Evolutionary conservation across 2,888 invertebrate genomes (phyloP).

Genomic region (Ennomos fuscantarius): DNA sequence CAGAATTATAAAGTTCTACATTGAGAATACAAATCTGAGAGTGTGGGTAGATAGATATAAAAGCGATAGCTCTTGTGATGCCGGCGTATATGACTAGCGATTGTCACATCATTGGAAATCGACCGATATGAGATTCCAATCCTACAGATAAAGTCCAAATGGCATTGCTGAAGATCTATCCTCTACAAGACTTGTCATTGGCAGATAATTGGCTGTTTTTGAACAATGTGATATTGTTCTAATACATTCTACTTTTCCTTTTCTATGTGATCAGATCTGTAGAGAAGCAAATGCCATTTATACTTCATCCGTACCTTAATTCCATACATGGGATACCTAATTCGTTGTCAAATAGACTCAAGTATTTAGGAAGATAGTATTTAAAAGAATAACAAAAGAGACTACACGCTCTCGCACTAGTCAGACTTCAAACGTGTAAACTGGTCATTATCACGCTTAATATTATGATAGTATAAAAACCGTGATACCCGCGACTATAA

Average conservation of each 20-base stretch:
- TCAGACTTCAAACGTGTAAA: constrained; percentile 60
- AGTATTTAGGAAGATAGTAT: constrained; percentile 45
- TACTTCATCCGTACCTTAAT: constrained; percentile 48
- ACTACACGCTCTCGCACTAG: constrained; percentile 58
- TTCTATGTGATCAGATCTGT: no score
- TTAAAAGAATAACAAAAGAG: constrained; percentile 44
- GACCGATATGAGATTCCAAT: constrained; percentile 61
- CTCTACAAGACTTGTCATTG: no score
- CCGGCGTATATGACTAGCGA: constrained; percentile 77
- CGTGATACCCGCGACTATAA: constrained; percentile 47
- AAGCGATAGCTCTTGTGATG: constrained; percentile 63
- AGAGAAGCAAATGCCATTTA: constrained; percentile 38
- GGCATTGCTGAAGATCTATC: not conserved
- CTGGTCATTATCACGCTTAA: constrained; percentile 34
- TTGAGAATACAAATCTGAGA: constrained; percentile 20
- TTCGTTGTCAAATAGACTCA: constrained; percentile 71
- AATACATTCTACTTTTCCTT: no score
- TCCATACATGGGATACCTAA: constrained; percentile 55
- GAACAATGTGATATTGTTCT: no score
- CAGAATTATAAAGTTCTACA: constrained; percentile 1
- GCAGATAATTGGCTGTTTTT: no score
- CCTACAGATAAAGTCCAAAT: constrained; percentile 54
- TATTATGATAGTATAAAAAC: constrained; percentile 41
- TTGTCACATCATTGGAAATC: constrained; percentile 71
- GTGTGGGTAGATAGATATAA: constrained; percentile 19